Evolutionary conservation across 1,140 invertebrate species (phyloP), one percentile per base, ranked within the genome.

Genomic region (Magallana ariakensis): DNA sequence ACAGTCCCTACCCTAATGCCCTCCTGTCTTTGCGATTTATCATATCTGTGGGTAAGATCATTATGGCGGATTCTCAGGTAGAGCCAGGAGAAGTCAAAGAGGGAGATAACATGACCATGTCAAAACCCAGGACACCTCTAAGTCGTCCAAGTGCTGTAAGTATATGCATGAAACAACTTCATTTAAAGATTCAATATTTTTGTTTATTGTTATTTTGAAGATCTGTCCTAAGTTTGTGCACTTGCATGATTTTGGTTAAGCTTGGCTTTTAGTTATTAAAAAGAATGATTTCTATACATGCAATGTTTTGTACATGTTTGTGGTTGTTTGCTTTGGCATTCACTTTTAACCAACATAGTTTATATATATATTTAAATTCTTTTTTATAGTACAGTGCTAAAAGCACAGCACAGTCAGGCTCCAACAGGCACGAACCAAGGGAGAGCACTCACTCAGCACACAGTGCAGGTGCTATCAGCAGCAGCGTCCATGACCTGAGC

Each of bases 1-100:
- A 95, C 91, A 93, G 91, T 80, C 92, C 94, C 4, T 94, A 94
- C 84, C 94, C 94, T 16, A 94, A 94, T 89, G 94, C 94, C 13
- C 91, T 94, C 8, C 88, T 94, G 56, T 94, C 91, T 22, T 75
- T 94, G 46, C 88, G 93, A 22, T 94, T 93, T 87, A 93, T 95
- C 58, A 94, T 93, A 10, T 93, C 93, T 88, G 94, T 94, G 10
- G 93, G 93, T 55, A 93, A 93, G 85, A 94, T 94, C 75, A 92
- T 94, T 55, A 89, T 94, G 87, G 89, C 90, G 0, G 92, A 94
- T 83, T 86, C 91, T 10, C 89, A 89, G 26, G 80, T 92, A 6
- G 93, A 93, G 46, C 91, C 91, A 55, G 92, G 92, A n/a, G 92
- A 92, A 53, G 85, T 93, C 46, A 92, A 92, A 75, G 92, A 93